Evolutionary conservation across 2,888 invertebrate species (phyloP), one percentile per base, ranked within the genome.

Genomic region (Conistra vaccinii): DNA sequence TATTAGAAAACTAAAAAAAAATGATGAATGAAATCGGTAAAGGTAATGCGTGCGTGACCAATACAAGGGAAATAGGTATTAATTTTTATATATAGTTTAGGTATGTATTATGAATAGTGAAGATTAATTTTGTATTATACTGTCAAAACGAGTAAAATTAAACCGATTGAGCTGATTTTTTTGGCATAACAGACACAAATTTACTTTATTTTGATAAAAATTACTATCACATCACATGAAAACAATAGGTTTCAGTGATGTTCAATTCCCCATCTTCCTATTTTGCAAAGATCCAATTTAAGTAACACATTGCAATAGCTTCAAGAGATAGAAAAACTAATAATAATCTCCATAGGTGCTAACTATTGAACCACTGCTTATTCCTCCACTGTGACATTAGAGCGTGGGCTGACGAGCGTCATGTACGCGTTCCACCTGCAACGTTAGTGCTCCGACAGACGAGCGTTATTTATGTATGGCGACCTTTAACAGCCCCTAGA

Each of bases 391-490:
- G 69, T 83, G 76, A 0, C 57, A 32, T 51, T 17, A 51, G n/a
- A 67, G 58, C 76, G 86, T 84, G 73, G 76, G 84, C 62, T 73
- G 78, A 61, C 51, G 60, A 29, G 66, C 42, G 63, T 68, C 83
- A 60, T 80, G 70, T 69, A 58, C 51, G 51, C 45, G 51, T 57
- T 82, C 70, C 83, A 84, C 84, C 76, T 86, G 86, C 79, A 69
- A 71, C 71, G 60, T 48, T 51, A 82, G 69, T 20, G 60, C 66
- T 55, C 55, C 29, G 53, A 71, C 74, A 71, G 80, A 85, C 80
- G 14, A 65, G 17, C 63, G 17, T 85, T 78, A 85, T 84, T 85
- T 85, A 85, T 85, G 84, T 72, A 85, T 76, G 53, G n/a, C 63
- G 66, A 76, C 85, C 86, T 85, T 85, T 86, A 62, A 26, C 9